These are phyloP conservation scores for Trachymyrmex septentrionalis DNA, from an alignment of 1,140 invertebrate genomes.

Conservation along the genomic window DNA sequence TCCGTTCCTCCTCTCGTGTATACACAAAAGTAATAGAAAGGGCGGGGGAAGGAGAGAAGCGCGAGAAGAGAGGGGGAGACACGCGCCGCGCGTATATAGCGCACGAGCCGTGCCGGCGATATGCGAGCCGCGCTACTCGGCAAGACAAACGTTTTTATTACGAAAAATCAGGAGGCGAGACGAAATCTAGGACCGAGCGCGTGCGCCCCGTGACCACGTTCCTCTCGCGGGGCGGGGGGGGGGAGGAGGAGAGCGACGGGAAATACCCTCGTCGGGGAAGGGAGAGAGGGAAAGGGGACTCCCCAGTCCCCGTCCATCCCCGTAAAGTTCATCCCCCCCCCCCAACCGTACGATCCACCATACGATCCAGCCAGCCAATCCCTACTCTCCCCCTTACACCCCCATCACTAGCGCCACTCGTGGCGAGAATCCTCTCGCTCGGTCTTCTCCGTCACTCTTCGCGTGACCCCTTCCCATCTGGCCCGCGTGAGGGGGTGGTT, in stretches of 20 bases:
- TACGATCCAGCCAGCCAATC: conserved; percentile 70
- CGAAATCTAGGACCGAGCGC: conserved; percentile 78
- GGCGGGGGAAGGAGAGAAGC: background rate
- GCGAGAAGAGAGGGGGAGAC: background rate
- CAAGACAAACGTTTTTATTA: conserved; percentile 83
- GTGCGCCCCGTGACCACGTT: conserved; percentile 47
- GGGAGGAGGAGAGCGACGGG: background rate
- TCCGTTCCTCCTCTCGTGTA: background rate
- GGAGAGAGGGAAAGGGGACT: background rate
- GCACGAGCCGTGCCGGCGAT: conserved; percentile 61
- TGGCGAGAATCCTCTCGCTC: conserved; percentile 63
- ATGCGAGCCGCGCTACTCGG: conserved; percentile 72
- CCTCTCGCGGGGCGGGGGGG: background rate
- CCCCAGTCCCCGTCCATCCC: no score
- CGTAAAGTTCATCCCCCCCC: background rate
- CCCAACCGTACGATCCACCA: conserved; percentile 49
- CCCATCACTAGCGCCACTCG: conserved; percentile 62
- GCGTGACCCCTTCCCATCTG: conserved; percentile 26
- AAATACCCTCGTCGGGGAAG: conserved; percentile 25
- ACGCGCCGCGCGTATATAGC: conserved; percentile 18
- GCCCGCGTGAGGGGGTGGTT: conserved; percentile 59
- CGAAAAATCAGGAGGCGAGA: conserved; percentile 80
- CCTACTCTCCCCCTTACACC: conserved; percentile 52
- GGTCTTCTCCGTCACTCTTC: conserved; percentile 48
- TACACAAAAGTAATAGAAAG: background rate